Evolutionary conservation across 2,113 vertebrate genomes (phyloP).

Genomic region (Myocastor coypus): DNA sequence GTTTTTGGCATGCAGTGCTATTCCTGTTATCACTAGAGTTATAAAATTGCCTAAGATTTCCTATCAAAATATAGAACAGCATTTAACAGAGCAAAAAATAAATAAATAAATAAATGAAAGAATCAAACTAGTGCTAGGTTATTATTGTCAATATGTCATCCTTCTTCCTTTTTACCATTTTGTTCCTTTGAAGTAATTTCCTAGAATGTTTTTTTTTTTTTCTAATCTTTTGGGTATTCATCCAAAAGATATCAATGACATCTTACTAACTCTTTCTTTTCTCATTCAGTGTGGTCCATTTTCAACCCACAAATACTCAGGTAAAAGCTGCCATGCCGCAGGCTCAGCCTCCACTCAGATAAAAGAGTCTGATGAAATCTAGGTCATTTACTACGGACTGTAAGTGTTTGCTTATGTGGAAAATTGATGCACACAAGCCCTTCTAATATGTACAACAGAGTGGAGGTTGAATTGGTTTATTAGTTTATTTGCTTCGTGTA

Average conservation of each 20-base stretch:
- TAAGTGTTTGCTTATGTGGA: conserved; percentile 57
- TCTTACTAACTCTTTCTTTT: conserved; percentile 66
- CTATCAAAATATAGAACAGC: background rate
- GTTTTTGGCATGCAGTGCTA: background rate
- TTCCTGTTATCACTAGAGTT: background rate
- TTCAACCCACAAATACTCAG: conserved; percentile 65
- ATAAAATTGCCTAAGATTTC: background rate
- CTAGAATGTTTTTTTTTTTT: conserved; percentile 75
- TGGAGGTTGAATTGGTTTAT: background rate
- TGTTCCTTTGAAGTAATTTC: conserved; percentile 73
- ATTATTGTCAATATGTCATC: background rate
- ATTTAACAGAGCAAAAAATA: background rate
- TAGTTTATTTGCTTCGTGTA: background rate
- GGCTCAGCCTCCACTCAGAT: conserved; percentile 44
- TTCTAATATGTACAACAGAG: conserved; percentile 44
- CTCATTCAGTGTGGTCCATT: conserved; percentile 67
- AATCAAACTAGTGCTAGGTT: background rate
- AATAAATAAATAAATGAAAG: background rate
- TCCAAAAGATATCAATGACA: conserved; percentile 62
- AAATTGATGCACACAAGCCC: conserved; percentile 60
- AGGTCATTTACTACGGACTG: conserved; percentile 77
- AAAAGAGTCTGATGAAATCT: conserved; percentile 62
- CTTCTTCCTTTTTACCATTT: background rate
- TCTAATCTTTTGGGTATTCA: conserved; percentile 58
- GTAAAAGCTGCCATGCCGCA: conserved; percentile 67